Conservation (phyloP, 1,140 invertebrate species). For the Plodia interpunctella region DNA sequence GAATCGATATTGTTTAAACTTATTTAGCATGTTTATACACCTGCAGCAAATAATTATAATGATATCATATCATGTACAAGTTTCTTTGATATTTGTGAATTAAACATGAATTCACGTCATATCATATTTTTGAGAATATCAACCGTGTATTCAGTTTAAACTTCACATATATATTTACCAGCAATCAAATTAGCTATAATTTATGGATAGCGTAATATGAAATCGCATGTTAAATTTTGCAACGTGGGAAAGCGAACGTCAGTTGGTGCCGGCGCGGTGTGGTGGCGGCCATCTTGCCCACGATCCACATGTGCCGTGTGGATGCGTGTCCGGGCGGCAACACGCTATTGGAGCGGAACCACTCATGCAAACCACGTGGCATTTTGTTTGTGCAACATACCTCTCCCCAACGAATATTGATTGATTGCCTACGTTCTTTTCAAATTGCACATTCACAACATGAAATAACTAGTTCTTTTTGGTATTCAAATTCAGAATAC, state of each 20-base stretch:
- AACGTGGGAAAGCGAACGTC: conserved; percentile 75
- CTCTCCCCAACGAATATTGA: conserved; percentile 39
- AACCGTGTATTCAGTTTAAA: no score
- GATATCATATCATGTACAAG: no score
- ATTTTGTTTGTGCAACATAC: conserved; percentile 68
- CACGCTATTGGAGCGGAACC: conserved; percentile 68
- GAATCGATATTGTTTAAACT: no score
- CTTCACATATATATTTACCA: neutral
- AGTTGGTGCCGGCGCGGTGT: conserved; percentile 18
- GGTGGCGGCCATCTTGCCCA: conserved; percentile 68
- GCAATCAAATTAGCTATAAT: neutral
- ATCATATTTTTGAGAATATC: no score
- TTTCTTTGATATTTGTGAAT: no score
- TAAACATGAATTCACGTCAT: no score
- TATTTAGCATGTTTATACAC: no score
- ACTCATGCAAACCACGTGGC: conserved; percentile 65
- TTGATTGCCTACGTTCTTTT: conserved; percentile 24
- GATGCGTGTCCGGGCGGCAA: conserved; percentile 67
- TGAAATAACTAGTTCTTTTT: no score
- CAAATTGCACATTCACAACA: neutral
- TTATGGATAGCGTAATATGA: neutral
- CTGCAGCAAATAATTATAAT: no score
- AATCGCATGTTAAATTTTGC: conserved; percentile 26
- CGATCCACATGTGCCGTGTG: conserved; percentile 28
- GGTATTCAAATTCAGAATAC: no score